These are phyloP conservation scores for Scolopax rusticola DNA, from an alignment of 2,797 vertebrate genomes.

Conservation along the genomic window DNA sequence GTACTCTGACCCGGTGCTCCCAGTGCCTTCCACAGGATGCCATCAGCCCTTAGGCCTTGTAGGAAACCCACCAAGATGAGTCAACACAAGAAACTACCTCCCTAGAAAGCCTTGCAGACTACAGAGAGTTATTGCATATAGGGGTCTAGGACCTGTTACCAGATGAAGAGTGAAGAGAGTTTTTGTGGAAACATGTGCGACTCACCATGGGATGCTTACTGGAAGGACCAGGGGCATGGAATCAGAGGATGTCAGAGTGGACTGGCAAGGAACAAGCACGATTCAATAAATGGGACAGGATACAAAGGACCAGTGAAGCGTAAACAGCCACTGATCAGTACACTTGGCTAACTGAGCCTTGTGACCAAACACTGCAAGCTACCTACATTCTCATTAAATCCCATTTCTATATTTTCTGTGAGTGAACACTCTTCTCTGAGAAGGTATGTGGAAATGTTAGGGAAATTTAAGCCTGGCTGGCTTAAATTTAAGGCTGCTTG, in stretches of 20 bases:
- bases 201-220: not conserved
- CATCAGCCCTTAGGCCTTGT: not conserved
- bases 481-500: too few species aligned
- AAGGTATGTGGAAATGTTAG: not conserved
- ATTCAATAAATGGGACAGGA: not conserved
- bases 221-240: not conserved
- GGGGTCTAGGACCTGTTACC: not conserved
- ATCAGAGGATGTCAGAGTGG: not conserved
- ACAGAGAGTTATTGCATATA: not conserved
- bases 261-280: not conserved
- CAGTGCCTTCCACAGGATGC: fast-evolving
- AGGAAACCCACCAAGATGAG: not conserved
- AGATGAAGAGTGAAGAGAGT: not conserved
- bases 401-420: not conserved
- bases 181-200: not conserved
- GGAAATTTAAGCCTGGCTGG: not conserved
- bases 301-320: not conserved
- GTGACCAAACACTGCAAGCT: not conserved
- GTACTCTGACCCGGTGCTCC: not conserved
- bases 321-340: not conserved
- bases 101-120: not conserved
- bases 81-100: not conserved
- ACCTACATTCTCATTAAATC: not conserved
- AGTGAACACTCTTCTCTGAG: not conserved
- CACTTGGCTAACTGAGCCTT: not conserved